phyloP scores from a whole-genome alignment of 2,888 invertebrate species.

The Pterostichus madidus region DNA sequence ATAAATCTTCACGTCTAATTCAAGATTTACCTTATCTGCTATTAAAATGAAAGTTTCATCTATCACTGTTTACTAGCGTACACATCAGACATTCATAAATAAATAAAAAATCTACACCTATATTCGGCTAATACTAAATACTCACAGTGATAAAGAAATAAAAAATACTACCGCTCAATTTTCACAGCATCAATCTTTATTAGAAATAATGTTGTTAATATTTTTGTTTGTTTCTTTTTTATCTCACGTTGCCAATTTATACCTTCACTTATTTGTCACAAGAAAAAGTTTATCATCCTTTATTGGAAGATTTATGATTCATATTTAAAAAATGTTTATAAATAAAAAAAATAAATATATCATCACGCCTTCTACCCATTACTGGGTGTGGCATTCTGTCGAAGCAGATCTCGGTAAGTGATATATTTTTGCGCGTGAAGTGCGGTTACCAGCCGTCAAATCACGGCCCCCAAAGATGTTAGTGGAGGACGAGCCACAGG shows the following conservation, averaged over 20 bases:
- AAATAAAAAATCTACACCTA: slow-evolving; percentile 26
- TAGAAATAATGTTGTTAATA: background rate
- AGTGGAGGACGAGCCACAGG: no score
- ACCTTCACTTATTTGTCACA: background rate
- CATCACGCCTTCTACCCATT: no score
- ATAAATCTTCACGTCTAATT: slow-evolving; percentile 52
- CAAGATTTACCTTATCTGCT: slow-evolving; percentile 49
- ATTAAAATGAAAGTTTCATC: slow-evolving; percentile 37
- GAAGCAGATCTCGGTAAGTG: no score
- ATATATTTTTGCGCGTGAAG: no score
- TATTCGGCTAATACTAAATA: background rate
- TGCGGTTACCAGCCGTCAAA: no score
- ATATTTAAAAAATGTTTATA: no score
- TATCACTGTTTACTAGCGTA: slow-evolving; percentile 43
- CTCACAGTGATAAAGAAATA: background rate
- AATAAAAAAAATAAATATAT: no score
- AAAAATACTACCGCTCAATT: slow-evolving; percentile 8
- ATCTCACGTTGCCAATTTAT: background rate
- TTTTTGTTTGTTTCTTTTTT: no score
- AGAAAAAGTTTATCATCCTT: background rate
- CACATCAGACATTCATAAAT: background rate
- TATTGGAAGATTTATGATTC: no score
- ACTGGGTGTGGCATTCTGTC: no score
- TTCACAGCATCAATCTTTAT: slow-evolving; percentile 22
- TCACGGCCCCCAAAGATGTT: no score